Conservation (phyloP, 1,140 invertebrate species). For the Pissodes strobi region DNA sequence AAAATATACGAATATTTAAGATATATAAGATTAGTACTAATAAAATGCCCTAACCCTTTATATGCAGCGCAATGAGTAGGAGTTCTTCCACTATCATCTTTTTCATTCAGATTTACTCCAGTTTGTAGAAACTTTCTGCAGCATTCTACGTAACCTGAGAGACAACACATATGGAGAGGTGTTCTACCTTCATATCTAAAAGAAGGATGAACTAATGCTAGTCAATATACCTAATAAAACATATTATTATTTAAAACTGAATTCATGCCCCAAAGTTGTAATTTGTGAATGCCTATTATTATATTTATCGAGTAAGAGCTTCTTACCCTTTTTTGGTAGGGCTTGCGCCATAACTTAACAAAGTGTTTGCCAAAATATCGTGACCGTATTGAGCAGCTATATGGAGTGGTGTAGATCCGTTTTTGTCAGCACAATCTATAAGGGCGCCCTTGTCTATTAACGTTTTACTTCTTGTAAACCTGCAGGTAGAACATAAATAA, state of each 20-base stretch:
- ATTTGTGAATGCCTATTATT: no score
- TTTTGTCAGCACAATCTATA: constrained; percentile 59
- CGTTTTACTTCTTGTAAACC: constrained; percentile 67
- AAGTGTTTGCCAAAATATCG: constrained; percentile 60
- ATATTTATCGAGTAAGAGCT: no score
- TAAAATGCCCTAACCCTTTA: no score
- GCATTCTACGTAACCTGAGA: constrained; percentile 60
- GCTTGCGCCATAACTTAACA: constrained; percentile 61
- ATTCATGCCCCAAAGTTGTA: no score
- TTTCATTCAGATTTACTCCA: constrained; percentile 57
- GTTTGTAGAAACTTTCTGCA: constrained; percentile 59
- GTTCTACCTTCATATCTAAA: constrained; percentile 56
- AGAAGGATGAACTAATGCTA: background rate
- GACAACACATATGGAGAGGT: constrained; percentile 58
- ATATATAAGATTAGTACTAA: no score
- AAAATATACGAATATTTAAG: no score
- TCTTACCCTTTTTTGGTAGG: constrained; percentile 57
- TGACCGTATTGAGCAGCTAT: constrained; percentile 62
- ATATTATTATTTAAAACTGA: no score
- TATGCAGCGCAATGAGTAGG: constrained; percentile 64
- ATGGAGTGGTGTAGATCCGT: constrained; percentile 62
- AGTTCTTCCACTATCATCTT: constrained; percentile 62
- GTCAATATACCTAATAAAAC: no score
- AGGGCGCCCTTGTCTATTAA: constrained; percentile 60
- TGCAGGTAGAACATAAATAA: no score